A percentile compares a stretch with the other conserved stretches of the same genome.
These are phyloP conservation scores for Callospermophilus lateralis DNA, from an alignment of 2,113 vertebrate genomes.

Conservation along the genomic window DNA sequence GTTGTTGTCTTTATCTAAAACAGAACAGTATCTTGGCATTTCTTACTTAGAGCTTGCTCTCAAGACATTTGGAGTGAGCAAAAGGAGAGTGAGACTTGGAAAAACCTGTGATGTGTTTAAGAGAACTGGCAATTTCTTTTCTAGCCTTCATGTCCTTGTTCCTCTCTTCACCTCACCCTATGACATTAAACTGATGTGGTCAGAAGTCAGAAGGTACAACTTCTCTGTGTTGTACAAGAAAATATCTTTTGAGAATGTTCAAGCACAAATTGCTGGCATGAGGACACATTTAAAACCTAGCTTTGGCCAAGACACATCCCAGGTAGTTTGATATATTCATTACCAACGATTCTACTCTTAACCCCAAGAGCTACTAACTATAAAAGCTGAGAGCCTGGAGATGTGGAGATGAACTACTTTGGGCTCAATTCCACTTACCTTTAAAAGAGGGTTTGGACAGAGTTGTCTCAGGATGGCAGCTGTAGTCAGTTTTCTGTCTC, in stretches of 20 bases:
- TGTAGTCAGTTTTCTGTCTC: neutral
- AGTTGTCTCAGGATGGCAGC: neutral
- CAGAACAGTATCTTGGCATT: neutral
- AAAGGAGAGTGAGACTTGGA: neutral
- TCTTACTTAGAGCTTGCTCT: conserved; percentile 10
- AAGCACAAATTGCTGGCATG: neutral
- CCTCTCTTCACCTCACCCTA: neutral
- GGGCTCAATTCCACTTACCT: neutral
- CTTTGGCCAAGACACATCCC: neutral
- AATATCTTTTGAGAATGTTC: conserved; percentile 3
- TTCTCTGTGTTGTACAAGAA: neutral
- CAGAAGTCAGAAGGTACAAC: neutral
- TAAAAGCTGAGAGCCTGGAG: neutral
- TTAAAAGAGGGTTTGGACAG: neutral
- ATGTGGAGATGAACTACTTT: neutral
- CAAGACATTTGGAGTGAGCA: neutral
- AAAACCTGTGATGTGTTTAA: neutral
- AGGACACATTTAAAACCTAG: neutral
- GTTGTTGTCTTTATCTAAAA: neutral
- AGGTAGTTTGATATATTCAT: neutral
- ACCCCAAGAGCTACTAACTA: neutral
- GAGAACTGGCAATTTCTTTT: neutral
- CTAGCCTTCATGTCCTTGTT: neutral
- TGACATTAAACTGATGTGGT: neutral
- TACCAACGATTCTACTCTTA: neutral